phyloP scores from a whole-genome alignment of 1,140 invertebrate genomes.

The Platyura marginata region DNA sequence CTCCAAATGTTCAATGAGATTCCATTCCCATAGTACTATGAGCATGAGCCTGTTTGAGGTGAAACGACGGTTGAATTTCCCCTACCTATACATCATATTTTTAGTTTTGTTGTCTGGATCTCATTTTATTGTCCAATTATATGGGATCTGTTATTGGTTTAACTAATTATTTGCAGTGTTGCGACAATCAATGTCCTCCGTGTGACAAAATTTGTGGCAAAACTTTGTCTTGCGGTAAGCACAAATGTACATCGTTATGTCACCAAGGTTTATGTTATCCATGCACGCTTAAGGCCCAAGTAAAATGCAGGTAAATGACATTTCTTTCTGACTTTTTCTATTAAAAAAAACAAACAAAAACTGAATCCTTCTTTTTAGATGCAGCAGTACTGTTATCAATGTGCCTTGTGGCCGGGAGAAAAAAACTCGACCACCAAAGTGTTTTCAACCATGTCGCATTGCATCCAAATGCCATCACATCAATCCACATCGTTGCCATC shows the following conservation, averaged over 20 bases:
- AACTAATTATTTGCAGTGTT: constrained; percentile 57
- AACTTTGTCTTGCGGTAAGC: constrained; percentile 65
- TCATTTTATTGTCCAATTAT: no score
- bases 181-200: constrained; percentile 61
- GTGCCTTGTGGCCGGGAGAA: constrained; percentile 75
- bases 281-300: constrained; percentile 54
- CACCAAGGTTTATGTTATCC: constrained; percentile 84
- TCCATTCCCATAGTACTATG: no score
- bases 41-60: no score
- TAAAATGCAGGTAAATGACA: constrained; percentile 42
- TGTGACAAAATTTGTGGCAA: constrained; percentile 80
- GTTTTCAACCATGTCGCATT: constrained; percentile 37
- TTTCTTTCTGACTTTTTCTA: no score
- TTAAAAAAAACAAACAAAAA: no score
- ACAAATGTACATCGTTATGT: constrained; percentile 73
- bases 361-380: constrained; percentile 25
- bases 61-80: no score
- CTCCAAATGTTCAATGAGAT: no score
- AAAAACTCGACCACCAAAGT: constrained; percentile 57
- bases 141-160: no score
- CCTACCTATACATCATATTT: no score
- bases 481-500: constrained; percentile 68
- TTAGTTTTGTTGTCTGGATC: no score
- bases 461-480: constrained; percentile 63
- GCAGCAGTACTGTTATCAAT: constrained; percentile 55